Evolutionary conservation across 2,113 vertebrate species (phyloP), one percentile per base, ranked within the genome.

Genomic region (Genyomyrus donnyi): DNA sequence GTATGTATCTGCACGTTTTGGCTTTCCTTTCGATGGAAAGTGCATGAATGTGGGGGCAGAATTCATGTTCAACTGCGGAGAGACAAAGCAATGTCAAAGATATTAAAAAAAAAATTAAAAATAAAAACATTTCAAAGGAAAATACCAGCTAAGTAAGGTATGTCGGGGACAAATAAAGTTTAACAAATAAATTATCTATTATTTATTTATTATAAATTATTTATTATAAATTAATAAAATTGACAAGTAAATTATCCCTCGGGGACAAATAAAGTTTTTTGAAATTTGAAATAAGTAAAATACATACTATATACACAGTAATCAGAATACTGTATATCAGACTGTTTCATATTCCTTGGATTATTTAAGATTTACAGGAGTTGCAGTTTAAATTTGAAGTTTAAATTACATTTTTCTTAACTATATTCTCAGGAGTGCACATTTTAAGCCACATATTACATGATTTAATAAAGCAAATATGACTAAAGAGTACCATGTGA

Each of bases 41-140:
- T 98, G 97, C 89, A 99, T 97, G 96, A 99, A 99, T 0, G 98
- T 98, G 3, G 98, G 98, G 89, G 98, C 98, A 27, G 98, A 99
- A 92, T 99, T 99, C 98, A 99, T 99, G 92, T 98, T 99, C 0
- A 99, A 95, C 98, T 99, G 95, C n/a, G 89, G 19, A n/a, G 85
- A n/a, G n/a, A 49, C 39, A 15, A 86, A 15, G 48, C 15, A 83
- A 70, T 1, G 49, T 3, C 4, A 52, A 5, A 85, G 3, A 10
- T 15, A 11, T 49, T 9, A 13, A 45, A 6, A 52, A 21, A 53
- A 21, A 21, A 19, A 4, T n/a, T n/a, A 15, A 0, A 1, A 39
- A 39, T 0, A 39, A 39, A 52, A 15, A 15, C 52, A 21, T 21
- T 27, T 49, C 46, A 49, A 49, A 10, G 49, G 13, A 31, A 31